Conservation (phyloP, 2,797 vertebrate genomes). For the Halcyon badia region DNA sequence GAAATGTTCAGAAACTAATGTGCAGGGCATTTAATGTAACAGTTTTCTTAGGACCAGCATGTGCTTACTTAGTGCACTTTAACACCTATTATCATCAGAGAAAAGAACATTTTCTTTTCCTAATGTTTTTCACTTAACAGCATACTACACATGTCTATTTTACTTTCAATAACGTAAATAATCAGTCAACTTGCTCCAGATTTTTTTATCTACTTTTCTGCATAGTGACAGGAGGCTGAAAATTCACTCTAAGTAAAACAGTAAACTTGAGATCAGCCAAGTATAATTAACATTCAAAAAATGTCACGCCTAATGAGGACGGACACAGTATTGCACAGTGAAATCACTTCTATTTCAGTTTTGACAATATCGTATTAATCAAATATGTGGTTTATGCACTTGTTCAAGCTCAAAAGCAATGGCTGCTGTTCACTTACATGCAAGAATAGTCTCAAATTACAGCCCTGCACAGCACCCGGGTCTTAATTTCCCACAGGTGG, state of each 20-base stretch:
- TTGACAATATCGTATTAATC: background rate
- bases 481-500: background rate
- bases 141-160: background rate
- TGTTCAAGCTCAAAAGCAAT: background rate
- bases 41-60: background rate
- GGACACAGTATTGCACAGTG: background rate
- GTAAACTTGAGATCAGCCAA: background rate
- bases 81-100: background rate
- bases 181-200: background rate
- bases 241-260: background rate
- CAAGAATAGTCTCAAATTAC: background rate
- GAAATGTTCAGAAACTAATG: background rate
- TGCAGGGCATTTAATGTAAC: rapidly evolving
- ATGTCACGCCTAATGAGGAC: background rate
- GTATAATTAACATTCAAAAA: background rate
- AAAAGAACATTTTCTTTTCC: background rate
- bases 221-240: background rate
- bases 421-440: background rate
- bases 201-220: background rate
- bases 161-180: background rate
- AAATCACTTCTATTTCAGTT: background rate
- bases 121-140: background rate
- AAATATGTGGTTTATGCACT: background rate
- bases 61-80: background rate
- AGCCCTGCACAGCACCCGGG: background rate